Evolutionary conservation across 64 coral and sea anemone species (phyloP).

Genomic region (Cladopsammia gracilis): DNA sequence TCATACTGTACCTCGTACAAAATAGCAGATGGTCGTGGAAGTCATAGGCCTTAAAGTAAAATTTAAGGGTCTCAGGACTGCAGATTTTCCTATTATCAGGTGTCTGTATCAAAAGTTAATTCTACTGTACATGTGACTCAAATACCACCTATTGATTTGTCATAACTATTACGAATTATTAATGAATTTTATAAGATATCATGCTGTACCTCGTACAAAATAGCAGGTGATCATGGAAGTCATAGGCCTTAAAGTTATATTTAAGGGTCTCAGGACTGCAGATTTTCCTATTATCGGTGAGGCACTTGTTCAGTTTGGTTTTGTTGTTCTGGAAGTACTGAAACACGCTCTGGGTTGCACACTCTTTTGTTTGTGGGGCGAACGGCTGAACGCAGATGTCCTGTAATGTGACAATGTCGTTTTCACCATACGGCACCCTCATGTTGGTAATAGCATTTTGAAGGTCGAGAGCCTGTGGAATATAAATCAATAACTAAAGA

Average conservation of each 20-base stretch:
- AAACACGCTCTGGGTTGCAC: slow-evolving; percentile 78
- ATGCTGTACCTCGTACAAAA: slow-evolving; percentile 70
- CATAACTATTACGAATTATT: too few relatives aligned
- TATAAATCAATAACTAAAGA: neutral
- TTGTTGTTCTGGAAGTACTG: slow-evolving; percentile 91
- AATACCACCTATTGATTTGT: too few relatives aligned
- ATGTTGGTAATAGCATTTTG: slow-evolving; percentile 76
- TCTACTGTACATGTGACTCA: too few relatives aligned
- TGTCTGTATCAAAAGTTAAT: too few relatives aligned
- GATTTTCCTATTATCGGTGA: slow-evolving; percentile 1
- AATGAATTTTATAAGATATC: too few relatives aligned
- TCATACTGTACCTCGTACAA: slow-evolving; percentile 70
- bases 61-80: neutral
- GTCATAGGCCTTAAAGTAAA: slow-evolving; percentile 34
- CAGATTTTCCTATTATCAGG: too few relatives aligned
- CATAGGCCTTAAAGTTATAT: slow-evolving; percentile 10
- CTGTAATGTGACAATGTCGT: slow-evolving; percentile 55
- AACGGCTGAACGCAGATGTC: slow-evolving; percentile 90
- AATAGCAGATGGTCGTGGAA: slow-evolving; percentile 76
- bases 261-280: neutral
- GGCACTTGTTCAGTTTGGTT: slow-evolving; percentile 77
- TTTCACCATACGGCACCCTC: slow-evolving; percentile 69
- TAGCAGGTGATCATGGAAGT: slow-evolving; percentile 80
- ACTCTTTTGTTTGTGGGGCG: slow-evolving; percentile 64
- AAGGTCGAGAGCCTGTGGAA: slow-evolving; percentile 66